These are phyloP conservation scores for Umimayanthus chanpuru DNA, from an alignment of 92 coral and sea anemone genomes.

Conservation along the genomic window DNA sequence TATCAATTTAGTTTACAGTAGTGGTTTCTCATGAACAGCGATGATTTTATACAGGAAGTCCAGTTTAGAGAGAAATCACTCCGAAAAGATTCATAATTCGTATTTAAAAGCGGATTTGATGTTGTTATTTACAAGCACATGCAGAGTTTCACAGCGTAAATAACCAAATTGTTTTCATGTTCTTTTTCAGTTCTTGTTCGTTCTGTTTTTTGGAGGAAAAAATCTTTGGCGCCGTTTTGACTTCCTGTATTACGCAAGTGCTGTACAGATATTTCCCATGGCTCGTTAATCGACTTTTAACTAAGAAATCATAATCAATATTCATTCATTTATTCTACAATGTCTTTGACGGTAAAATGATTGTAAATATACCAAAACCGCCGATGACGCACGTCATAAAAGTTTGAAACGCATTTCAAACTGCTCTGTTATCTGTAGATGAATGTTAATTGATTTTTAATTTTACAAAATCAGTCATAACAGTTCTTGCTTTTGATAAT, in stretches of 20 bases:
- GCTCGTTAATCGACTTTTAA: neutral
- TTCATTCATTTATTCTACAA: neutral
- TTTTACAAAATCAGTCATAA: conserved; percentile 7
- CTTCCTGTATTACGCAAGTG: neutral
- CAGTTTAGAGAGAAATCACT: neutral
- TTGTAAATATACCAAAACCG: conserved; percentile 12
- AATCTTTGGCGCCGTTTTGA: neutral
- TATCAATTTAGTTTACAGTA: neutral
- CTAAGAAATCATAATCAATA: neutral
- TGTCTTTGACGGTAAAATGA: neutral
- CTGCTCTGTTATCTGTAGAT: conserved; percentile 2
- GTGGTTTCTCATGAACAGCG: conserved; percentile 1
- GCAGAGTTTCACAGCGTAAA: neutral
- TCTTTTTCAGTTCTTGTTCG: neutral
- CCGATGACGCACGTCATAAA: neutral
- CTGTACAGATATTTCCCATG: neutral
- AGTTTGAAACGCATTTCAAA: neutral
- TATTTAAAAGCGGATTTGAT: neutral
- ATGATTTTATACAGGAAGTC: neutral
- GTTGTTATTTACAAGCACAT: neutral
- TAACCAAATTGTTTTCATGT: too few relatives aligned
- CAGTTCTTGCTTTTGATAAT: conserved; percentile 18
- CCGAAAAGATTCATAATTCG: neutral
- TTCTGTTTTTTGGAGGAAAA: neutral
- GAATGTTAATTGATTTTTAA: conserved; percentile 31